Conservation (phyloP, 2,113 vertebrate genomes). For the Felis catus region DNA sequence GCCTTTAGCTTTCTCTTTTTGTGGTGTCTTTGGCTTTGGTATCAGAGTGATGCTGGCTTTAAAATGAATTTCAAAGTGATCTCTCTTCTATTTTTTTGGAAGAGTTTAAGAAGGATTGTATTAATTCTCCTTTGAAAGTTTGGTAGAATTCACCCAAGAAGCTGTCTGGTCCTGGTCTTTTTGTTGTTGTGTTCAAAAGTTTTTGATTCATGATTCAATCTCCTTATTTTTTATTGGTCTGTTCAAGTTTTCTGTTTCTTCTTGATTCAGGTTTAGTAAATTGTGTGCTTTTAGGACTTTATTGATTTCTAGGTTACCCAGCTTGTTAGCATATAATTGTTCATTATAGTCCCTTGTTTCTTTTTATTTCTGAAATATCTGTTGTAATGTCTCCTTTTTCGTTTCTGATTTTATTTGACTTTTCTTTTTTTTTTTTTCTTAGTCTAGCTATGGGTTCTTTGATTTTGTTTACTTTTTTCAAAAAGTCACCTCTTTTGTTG, state of each 20-base stretch:
- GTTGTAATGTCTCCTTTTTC: background rate
- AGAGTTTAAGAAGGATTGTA: background rate
- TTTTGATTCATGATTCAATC: background rate
- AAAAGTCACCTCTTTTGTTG: background rate
- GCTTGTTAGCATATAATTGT: background rate
- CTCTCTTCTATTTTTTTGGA: background rate
- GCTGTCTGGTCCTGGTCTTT: background rate
- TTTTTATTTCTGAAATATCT: background rate
- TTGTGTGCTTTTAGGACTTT: background rate
- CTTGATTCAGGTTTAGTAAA: background rate
- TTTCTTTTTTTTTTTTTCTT: background rate
- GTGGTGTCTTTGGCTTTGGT: background rate
- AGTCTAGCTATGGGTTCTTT: background rate
- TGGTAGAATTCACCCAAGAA: background rate
- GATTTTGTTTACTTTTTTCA: background rate
- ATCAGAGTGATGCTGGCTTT: background rate
- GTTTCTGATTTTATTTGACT: background rate
- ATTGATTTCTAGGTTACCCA: background rate
- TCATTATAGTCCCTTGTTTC: background rate
- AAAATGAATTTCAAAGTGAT: background rate
- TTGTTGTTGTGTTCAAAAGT: background rate
- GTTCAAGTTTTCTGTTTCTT: background rate
- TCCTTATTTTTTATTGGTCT: background rate
- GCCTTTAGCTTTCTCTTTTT: too few species aligned
- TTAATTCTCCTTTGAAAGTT: background rate